Evolutionary conservation across 2,113 vertebrate species (phyloP).

Genomic region (Siniperca chuatsi): DNA sequence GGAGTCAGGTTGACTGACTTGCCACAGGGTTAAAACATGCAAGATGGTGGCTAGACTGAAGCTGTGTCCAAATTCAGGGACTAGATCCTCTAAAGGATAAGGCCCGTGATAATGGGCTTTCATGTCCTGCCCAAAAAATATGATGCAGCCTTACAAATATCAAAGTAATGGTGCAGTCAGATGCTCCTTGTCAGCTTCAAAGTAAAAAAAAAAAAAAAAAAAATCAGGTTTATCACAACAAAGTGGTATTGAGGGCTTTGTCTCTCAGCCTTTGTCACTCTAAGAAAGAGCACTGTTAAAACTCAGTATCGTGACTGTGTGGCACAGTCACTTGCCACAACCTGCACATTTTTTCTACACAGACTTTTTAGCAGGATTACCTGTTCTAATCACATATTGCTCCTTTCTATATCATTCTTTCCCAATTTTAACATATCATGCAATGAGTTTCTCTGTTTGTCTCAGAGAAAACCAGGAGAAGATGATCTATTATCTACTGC

Average conservation of each 20-base stretch:
- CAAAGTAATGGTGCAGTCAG: background rate
- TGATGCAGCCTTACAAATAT: background rate
- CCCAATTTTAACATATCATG: background rate
- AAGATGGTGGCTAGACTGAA: constrained; percentile 2
- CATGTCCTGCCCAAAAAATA: background rate
- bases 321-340: background rate
- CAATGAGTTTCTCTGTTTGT: background rate
- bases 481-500: constrained; percentile 94
- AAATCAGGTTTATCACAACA: background rate
- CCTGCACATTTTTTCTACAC: background rate
- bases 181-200: background rate
- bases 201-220: background rate
- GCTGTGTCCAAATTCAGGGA: background rate
- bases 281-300: background rate
- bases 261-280: background rate
- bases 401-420: background rate
- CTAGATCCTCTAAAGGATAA: background rate
- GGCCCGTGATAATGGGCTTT: background rate
- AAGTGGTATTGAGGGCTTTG: constrained; percentile 5
- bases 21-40: constrained; percentile 7
- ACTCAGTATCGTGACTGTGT: background rate
- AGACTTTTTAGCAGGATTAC: too few relatives aligned
- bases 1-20: background rate
- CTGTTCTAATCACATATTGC: background rate
- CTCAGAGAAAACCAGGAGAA: constrained; percentile 94